phyloP scores from a whole-genome alignment of 2,113 vertebrate species.

The Mirounga angustirostris region DNA sequence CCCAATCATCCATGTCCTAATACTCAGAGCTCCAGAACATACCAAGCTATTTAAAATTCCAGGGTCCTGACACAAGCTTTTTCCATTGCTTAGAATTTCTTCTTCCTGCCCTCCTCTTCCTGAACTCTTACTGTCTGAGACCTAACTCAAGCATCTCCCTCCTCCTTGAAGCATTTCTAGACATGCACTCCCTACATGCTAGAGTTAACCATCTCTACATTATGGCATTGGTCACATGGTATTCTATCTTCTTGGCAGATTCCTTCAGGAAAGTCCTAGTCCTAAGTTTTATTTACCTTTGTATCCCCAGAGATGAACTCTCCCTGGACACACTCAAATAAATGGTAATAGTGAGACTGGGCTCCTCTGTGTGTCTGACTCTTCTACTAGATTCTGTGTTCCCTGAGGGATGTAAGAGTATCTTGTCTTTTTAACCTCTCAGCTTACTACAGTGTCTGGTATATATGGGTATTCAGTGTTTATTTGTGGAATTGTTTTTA shows the following conservation, averaged over 20 bases:
- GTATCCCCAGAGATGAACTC: background rate
- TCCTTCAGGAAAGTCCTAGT: background rate
- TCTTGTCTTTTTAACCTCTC: background rate
- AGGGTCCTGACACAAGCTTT: background rate
- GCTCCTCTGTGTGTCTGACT: background rate
- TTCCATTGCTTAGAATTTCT: background rate
- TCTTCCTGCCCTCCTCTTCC: background rate
- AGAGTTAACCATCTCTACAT: background rate
- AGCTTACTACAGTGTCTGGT: background rate
- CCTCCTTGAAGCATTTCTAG: background rate
- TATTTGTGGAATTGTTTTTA: constrained; percentile 10
- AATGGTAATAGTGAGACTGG: background rate
- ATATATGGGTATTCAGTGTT: background rate
- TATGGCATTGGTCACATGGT: background rate
- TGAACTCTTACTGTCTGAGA: background rate
- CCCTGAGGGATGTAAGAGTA: background rate
- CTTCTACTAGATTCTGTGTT: background rate
- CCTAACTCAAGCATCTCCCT: background rate
- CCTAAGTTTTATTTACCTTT: background rate
- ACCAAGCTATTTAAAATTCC: background rate
- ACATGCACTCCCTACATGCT: background rate
- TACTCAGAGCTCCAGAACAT: background rate
- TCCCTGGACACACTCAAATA: constrained; percentile 19
- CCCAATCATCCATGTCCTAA: background rate
- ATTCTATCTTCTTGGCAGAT: background rate